phyloP scores from a whole-genome alignment of 1,140 invertebrate species.

The Procambarus clarkii region DNA sequence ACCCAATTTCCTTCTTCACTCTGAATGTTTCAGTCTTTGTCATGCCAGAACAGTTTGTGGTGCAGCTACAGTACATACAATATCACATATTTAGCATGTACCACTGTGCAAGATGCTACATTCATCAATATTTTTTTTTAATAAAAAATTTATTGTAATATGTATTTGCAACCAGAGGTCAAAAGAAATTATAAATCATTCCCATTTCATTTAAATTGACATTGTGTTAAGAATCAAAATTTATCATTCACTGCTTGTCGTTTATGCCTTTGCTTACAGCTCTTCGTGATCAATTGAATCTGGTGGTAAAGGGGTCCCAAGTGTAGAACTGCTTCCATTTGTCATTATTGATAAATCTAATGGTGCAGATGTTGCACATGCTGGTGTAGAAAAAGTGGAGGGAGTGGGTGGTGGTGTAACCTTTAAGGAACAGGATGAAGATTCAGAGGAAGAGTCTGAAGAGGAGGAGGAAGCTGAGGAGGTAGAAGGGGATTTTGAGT shows the following conservation, averaged over 20 bases:
- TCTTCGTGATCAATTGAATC: conserved; percentile 42
- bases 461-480: conserved; percentile 36
- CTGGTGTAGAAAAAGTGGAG: conserved; percentile 58
- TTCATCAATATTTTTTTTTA: not conserved
- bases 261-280: conserved; percentile 6
- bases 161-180: not conserved
- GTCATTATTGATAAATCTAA: conserved; percentile 38
- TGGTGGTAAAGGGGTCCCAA: conserved; percentile 54
- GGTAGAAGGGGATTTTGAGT: conserved; percentile 39
- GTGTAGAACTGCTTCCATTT: conserved; percentile 51
- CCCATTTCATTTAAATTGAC: not conserved
- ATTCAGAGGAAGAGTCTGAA: conserved; percentile 28
- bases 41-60: not conserved
- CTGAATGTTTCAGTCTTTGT: not conserved
- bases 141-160: conserved; percentile 1
- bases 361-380: conserved; percentile 51
- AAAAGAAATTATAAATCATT: not conserved
- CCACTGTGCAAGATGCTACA: not conserved
- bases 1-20: not conserved
- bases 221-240: not conserved
- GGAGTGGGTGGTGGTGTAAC: conserved; percentile 57
- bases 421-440: conserved; percentile 45
- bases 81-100: conserved; percentile 19
- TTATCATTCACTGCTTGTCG: not conserved
- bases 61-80: not conserved